Evolutionary conservation across 1,140 invertebrate species (phyloP).

Genomic region (Cherax destructor): DNA sequence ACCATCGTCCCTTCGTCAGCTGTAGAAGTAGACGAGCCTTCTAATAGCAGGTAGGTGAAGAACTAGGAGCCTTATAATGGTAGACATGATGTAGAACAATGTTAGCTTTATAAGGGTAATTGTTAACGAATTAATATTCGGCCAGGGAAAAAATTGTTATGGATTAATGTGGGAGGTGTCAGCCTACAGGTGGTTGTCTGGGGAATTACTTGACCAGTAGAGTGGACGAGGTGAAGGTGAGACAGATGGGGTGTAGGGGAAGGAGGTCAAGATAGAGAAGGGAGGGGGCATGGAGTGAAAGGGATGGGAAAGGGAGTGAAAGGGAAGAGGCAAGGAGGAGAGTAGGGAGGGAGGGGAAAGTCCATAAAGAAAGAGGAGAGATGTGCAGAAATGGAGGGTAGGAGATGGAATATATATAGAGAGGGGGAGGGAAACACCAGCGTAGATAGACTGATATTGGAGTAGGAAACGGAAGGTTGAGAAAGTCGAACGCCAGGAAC

Average conservation of each 20-base stretch:
- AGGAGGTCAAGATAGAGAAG: background rate
- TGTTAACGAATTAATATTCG: too few relatives aligned
- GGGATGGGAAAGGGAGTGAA: too few relatives aligned
- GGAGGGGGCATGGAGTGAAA: background rate
- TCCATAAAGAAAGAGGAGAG: too few relatives aligned
- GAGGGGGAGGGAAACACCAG: too few relatives aligned
- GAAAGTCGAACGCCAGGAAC: too few relatives aligned
- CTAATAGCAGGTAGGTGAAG: too few relatives aligned
- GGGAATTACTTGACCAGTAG: conserved; percentile 13
- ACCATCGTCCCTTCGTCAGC: too few relatives aligned
- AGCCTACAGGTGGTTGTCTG: conserved; percentile 21
- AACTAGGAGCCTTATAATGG: too few relatives aligned
- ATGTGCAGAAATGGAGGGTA: background rate
- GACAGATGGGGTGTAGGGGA: background rate
- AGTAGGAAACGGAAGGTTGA: background rate
- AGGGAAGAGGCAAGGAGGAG: background rate
- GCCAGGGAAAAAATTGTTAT: conserved; percentile 1
- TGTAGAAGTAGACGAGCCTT: too few relatives aligned
- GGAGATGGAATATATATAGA: background rate
- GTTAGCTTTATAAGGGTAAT: too few relatives aligned
- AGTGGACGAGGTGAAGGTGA: background rate
- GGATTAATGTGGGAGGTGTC: conserved; percentile 23
- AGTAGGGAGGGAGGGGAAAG: background rate
- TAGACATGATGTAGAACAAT: too few relatives aligned
- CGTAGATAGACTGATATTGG: background rate